These are phyloP conservation scores for Meta bourneti DNA, from an alignment of 2,888 invertebrate genomes.

Conservation along the genomic window DNA sequence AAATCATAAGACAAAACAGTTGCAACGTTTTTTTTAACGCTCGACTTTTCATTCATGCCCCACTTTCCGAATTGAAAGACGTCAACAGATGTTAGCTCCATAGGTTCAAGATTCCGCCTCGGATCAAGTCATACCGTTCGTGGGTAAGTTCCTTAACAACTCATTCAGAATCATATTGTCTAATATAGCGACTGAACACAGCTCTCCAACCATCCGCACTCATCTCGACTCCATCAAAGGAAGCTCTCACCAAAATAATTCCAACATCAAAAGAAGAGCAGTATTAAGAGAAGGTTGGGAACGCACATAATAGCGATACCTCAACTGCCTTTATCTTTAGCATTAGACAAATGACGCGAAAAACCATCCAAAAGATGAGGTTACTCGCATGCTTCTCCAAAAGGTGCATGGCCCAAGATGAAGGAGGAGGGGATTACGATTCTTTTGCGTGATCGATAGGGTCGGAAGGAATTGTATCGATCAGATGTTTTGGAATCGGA, in stretches of 20 bases:
- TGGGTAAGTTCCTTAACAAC: too few relatives aligned
- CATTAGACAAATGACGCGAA: neutral
- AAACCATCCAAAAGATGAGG: neutral
- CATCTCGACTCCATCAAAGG: neutral
- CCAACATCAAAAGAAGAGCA: neutral
- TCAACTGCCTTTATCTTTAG: neutral
- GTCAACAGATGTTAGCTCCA: too few relatives aligned
- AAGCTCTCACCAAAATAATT: neutral
- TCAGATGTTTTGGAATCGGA: neutral
- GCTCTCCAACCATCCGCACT: neutral
- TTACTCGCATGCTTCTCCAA: neutral
- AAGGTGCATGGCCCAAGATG: too few relatives aligned
- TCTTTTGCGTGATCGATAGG: neutral
- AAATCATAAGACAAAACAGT: too few relatives aligned
- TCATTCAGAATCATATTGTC: neutral
- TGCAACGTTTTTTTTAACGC: too few relatives aligned
- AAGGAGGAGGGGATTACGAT: neutral
- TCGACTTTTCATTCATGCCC: too few relatives aligned
- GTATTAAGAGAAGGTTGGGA: neutral
- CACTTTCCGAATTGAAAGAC: too few relatives aligned
- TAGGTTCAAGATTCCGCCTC: too few relatives aligned
- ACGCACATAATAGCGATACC: neutral
- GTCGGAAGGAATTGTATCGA: neutral
- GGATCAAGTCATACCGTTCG: too few relatives aligned
- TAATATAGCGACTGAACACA: neutral